These are phyloP conservation scores for Branchipolynoe longqiensis DNA, from an alignment of 2,888 invertebrate genomes.

Conservation along the genomic window DNA sequence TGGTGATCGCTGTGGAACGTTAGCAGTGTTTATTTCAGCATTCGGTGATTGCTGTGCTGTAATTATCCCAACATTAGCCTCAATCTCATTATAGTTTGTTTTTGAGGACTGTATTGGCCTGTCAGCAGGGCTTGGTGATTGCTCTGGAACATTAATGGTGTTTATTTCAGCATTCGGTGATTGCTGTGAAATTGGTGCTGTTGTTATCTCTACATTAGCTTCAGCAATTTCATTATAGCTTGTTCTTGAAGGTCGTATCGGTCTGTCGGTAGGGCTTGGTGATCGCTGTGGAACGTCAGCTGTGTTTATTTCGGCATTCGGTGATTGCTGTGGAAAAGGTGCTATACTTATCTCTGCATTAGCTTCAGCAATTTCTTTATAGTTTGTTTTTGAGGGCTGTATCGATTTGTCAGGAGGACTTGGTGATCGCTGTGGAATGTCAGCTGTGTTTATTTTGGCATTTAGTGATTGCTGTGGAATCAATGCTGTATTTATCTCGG, in stretches of 20 bases:
- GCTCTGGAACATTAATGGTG: background rate
- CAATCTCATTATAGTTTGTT: background rate
- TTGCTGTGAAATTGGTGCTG: background rate
- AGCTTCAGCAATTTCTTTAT: background rate
- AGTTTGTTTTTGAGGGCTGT: background rate
- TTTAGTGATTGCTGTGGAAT: background rate
- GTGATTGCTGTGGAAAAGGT: background rate
- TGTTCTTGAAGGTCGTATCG: constrained; percentile 1
- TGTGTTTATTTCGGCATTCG: background rate
- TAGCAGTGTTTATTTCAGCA: no score
- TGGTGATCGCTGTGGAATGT: background rate
- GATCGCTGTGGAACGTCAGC: background rate
- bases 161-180: background rate
- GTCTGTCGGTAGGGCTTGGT: background rate
- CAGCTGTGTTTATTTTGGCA: background rate
- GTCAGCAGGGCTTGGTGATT: background rate
- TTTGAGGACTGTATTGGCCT: background rate
- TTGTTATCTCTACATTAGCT: background rate
- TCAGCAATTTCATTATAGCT: background rate
- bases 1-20: background rate
- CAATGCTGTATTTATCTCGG: no score
- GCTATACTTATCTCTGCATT: background rate
- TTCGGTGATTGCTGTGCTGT: background rate
- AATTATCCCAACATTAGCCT: background rate
- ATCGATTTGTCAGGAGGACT: constrained; percentile 10